A percentile compares a stretch with the other conserved stretches of the same genome.
Conservation (phyloP, 2,113 vertebrate species). For the Osmerus eperlanus region DNA sequence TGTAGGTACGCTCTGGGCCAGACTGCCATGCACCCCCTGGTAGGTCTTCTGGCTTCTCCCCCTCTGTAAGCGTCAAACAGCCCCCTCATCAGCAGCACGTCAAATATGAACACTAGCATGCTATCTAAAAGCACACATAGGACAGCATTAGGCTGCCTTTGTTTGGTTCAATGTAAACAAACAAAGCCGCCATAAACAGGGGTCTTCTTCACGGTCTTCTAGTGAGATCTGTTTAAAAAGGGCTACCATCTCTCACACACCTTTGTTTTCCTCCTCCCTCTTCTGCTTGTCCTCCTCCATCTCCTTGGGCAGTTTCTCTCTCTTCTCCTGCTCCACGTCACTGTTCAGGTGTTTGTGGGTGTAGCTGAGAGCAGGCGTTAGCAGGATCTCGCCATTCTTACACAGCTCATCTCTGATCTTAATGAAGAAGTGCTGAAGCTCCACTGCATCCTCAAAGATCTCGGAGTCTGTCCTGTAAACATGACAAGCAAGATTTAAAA, state of each 20-base stretch:
- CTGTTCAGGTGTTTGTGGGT: conserved; percentile 90
- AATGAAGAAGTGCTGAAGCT: conserved; percentile 97
- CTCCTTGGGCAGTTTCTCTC: conserved; percentile 95
- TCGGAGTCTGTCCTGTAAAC: conserved; percentile 91
- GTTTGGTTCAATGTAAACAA: too few relatives aligned
- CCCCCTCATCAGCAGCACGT: neutral
- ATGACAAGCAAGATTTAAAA: neutral
- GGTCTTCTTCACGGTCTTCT: too few relatives aligned
- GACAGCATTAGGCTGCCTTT: too few relatives aligned
- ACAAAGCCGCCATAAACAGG: too few relatives aligned
- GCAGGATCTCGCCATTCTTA: conserved; percentile 96
- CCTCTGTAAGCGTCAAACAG: conserved; percentile 64
- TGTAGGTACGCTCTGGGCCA: conserved; percentile 82
- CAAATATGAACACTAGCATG: neutral
- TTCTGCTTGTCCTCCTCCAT: conserved; percentile 94
- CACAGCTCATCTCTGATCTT: conserved; percentile 97
- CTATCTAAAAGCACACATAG: too few relatives aligned
- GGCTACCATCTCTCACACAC: conserved; percentile 48
- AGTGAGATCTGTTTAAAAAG: too few relatives aligned
- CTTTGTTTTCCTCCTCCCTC: conserved; percentile 85
- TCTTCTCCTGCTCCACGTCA: conserved; percentile 94
- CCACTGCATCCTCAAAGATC: conserved; percentile 94
- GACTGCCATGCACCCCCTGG: conserved; percentile 77
- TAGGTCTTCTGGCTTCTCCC: conserved; percentile 81
- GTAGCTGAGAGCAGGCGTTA: conserved; percentile 90